Evolutionary conservation across 2,888 invertebrate species (phyloP), one percentile per base, ranked within the genome.

Genomic region (Octonoba sinensis): DNA sequence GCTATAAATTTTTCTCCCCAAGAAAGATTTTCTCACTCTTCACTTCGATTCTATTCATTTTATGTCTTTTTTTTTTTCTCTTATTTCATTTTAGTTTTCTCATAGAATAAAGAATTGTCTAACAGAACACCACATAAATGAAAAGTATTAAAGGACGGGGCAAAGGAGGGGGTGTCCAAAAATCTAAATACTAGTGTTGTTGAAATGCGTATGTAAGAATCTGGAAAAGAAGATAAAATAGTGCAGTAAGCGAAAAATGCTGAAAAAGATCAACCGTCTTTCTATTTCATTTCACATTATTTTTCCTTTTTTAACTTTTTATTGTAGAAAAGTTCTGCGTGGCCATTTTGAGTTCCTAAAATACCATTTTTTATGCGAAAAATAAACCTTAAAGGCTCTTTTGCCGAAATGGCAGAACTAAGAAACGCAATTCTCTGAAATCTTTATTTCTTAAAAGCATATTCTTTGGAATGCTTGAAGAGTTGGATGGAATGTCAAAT

Each of bases 291-390:
- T 76, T 60, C 59, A 36, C 27, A 15, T 54, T 8, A 22, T 27
- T 72, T 57, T 47, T 44, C 36, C 47, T 71, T n/a, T 47, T 56
- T 51, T 36, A 36, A 36, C 36, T 4, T 44, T 69, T 56, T 56
- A 20, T 22, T 27, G 18, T 24, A 11, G 27, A 64, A 64, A 73
- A 51, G 57, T 76, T 49, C 66, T 60, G 60, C 56, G 67, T 69
- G 69, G 69, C 76, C 76, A 76, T 76, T 76, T 66, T 49, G 60
- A 69, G 69, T 76, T 76, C 69, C 54, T 60, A 60, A 76, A 76
- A 69, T 62, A 62, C 76, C 69, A 69, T 18, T 51, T 54, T 49
- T 24, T 27, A 27, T 67, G 24, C 24, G n/a, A 54, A 64, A 73
- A 54, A 36, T 36, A 36, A 36, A 36, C 36, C 36, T 36, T 36